phyloP scores from a whole-genome alignment of 2,797 vertebrate genomes.

The Sardinella longiceps region DNA sequence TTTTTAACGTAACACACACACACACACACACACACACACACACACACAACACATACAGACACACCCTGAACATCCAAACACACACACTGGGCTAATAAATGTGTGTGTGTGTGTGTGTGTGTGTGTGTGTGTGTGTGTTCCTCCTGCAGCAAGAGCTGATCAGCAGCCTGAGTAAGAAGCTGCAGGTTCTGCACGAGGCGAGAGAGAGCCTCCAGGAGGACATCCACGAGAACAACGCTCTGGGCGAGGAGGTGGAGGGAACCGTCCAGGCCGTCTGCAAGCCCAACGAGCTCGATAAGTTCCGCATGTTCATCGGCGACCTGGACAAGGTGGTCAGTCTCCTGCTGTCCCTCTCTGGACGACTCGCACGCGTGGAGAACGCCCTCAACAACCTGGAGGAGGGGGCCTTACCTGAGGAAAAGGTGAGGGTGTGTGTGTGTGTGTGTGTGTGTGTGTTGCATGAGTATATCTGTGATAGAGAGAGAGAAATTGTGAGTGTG shows the following conservation, averaged over 20 bases:
- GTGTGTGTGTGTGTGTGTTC: not conserved
- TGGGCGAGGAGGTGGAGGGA: constrained; percentile 88
- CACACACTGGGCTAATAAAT: no score
- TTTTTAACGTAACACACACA: no score
- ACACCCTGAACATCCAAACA: no score
- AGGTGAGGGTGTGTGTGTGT: no score
- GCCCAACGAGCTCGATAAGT: constrained; percentile 92
- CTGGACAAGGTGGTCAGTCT: constrained; percentile 97
- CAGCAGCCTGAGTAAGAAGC: constrained; percentile 88
- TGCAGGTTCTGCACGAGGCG: constrained; percentile 87
- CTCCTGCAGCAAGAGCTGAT: constrained; percentile 86
- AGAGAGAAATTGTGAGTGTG: no score
- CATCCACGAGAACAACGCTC: constrained; percentile 85
- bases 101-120: not conserved
- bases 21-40: no score
- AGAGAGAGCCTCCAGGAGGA: constrained; percentile 88
- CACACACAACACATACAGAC: no score
- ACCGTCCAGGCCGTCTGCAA: constrained; percentile 85
- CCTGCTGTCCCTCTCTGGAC: constrained; percentile 88
- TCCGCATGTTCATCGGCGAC: constrained; percentile 93
- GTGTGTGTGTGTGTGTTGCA: no score
- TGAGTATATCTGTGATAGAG: no score
- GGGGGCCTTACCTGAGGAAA: constrained; percentile 70
- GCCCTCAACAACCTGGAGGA: constrained; percentile 89
- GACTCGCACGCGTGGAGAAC: constrained; percentile 91